Conservation (phyloP, 2,797 vertebrate genomes). For the Silurus aristotelis region DNA sequence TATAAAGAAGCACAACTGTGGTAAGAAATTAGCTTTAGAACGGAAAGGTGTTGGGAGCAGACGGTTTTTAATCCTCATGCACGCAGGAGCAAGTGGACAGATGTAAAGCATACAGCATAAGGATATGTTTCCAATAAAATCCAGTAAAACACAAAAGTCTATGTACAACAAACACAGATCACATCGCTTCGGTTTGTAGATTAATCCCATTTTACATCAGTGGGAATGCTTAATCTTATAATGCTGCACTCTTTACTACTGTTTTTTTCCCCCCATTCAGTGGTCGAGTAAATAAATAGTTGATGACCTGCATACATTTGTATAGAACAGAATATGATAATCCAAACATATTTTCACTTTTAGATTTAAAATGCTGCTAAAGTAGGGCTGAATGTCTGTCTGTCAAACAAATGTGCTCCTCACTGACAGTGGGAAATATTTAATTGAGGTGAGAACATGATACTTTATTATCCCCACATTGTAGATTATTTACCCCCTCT, state of each 20-base stretch:
- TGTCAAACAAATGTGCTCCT: neutral
- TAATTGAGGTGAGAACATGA: neutral
- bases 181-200: neutral
- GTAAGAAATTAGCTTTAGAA: neutral
- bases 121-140: neutral
- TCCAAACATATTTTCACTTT: neutral
- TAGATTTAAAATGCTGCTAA: neutral
- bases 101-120: neutral
- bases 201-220: neutral
- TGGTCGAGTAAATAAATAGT: neutral
- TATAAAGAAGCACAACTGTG: neutral
- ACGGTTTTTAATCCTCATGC: neutral
- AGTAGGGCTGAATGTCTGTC: neutral
- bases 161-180: neutral
- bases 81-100: neutral
- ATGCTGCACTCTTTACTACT: neutral
- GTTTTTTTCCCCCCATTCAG: neutral
- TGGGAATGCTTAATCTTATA: neutral
- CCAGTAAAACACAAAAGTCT: neutral
- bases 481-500: neutral
- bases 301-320: neutral
- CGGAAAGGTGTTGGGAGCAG: neutral
- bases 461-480: neutral
- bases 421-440: neutral
- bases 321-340: neutral